These are phyloP conservation scores for Takifugu bimaculatus DNA, from an alignment of 2,113 vertebrate genomes.

Conservation along the genomic window DNA sequence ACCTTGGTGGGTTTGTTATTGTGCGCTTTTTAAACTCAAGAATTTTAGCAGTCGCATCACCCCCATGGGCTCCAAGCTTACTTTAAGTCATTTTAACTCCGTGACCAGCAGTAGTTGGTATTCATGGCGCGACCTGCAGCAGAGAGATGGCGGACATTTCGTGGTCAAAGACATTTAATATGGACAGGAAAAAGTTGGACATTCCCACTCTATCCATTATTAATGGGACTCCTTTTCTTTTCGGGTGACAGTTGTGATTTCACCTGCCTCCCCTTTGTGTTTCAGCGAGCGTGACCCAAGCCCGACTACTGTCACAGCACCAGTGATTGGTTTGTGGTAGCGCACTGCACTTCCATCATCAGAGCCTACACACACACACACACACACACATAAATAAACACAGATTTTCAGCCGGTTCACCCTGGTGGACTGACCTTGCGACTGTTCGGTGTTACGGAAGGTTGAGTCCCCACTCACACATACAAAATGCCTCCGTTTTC, in stretches of 20 bases:
- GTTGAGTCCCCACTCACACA: slow-evolving; percentile 39
- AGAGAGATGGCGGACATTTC: not conserved
- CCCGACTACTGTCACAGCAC: slow-evolving; percentile 23
- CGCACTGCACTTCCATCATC: not conserved
- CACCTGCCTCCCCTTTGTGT: slow-evolving; percentile 1
- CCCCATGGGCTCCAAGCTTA: slow-evolving; percentile 1
- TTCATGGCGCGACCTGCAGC: slow-evolving; percentile 15
- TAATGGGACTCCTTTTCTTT: slow-evolving; percentile 21
- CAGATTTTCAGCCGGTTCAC: slow-evolving; percentile 5
- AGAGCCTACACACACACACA: not conserved
- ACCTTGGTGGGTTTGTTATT: not conserved
- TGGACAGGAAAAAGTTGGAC: slow-evolving; percentile 5
- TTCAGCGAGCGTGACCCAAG: slow-evolving; percentile 11
- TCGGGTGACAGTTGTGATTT: slow-evolving; percentile 33
- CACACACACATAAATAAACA: not conserved
- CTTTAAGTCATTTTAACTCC: slow-evolving; percentile 19
- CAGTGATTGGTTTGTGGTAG: slow-evolving; percentile 34
- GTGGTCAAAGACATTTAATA: not conserved
- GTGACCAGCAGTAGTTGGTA: slow-evolving; percentile 14
- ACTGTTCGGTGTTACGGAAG: slow-evolving; percentile 20
- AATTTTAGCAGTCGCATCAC: not conserved
- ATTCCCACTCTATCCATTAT: slow-evolving; percentile 26
- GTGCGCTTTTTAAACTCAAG: not conserved
- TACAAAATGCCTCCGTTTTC: slow-evolving; percentile 12
- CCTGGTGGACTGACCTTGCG: slow-evolving; percentile 41